Percentiles rank a stretch among this genome's conserved stretches.
Evolutionary conservation across 1,140 invertebrate genomes (phyloP).

Genomic region (Hydropsyche tenuis): DNA sequence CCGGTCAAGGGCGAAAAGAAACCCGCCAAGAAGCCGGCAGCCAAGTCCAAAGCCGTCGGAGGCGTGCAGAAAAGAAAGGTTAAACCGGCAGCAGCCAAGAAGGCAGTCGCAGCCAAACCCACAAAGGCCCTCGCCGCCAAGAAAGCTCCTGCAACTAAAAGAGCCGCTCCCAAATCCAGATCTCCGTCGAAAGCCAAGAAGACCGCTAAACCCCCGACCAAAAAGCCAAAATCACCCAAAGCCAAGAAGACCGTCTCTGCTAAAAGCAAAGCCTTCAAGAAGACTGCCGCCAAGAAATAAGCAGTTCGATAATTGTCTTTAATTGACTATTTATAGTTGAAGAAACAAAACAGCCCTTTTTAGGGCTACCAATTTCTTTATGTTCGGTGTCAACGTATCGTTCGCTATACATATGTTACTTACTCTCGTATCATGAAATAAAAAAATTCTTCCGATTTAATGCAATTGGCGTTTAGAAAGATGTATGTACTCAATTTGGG

Average conservation of each 20-base stretch:
- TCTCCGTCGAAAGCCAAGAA: conserved; percentile 38
- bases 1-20: conserved; percentile 28
- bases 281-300: conserved; percentile 23
- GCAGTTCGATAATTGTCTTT: too few species aligned
- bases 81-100: too few species aligned
- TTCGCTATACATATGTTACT: too few species aligned
- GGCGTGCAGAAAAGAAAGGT: conserved; percentile 10
- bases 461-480: too few species aligned
- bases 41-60: not conserved
- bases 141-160: conserved; percentile 19
- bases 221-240: conserved; percentile 47
- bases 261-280: conserved; percentile 30
- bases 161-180: conserved; percentile 18
- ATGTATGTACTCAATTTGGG: too few species aligned
- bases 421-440: too few species aligned
- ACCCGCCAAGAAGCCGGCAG: conserved; percentile 30
- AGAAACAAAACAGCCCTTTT: conserved; percentile 41
- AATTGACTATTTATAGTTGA: too few species aligned
- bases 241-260: conserved; percentile 44
- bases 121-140: conserved; percentile 30
- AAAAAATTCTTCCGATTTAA: too few species aligned
- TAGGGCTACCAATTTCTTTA: conserved; percentile 36
- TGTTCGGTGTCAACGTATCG: too few species aligned
- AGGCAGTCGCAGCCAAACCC: conserved; percentile 32
- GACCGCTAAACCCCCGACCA: conserved; percentile 40